Evolutionary conservation across 37 sponge, comb jelly and placozoan species (phyloP), one percentile per base, ranked within the genome.

Genomic region (Beroe forskalii): DNA sequence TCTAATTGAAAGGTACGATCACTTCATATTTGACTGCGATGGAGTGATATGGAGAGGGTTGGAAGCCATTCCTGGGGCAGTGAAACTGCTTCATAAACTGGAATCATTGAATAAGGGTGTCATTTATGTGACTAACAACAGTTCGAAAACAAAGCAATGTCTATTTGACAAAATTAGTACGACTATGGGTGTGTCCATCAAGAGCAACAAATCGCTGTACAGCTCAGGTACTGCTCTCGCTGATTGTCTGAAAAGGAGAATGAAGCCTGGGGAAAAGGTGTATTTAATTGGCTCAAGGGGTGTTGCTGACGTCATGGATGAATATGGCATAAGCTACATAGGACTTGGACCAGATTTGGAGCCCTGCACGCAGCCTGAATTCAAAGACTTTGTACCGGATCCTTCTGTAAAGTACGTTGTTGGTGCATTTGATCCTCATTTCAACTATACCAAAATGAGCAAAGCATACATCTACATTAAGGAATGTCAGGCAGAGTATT

Each of bases 11-110:
- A 2, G 22, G 1, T 80, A 80, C 35, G 91, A 91, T 42, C 35
- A 41, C 9, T 91, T 61, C 48, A 41, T 91, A 20, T 91, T 91
- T 44, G 91, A 91, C 62, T 91, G 91, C 30, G 91, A 91, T 61
- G 91, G 91, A 60, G 91, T 91, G 35, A 25, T 91, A 0, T 91
- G 91, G 91, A 24, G 76, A 22, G 76, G 91, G 3, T 0, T 76
- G 3, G 62, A 38, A 3, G 61, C 42, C 35, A 31, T 91, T 41
- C 60, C 83, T 3, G 91, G 91, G 9, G 91, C 91, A 4, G 30
- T 72, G 6, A 62, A 91, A 4, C 22, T 67, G n/a, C 62, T 91
- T 0, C 44, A 9, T 20, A 28, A 55, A 19, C 83, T 91, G 24
- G 14, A 48, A 6, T 2, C 32, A 24, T 17, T 60, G 32, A 41